Base-by-base conservation (phyloP, 2,888 invertebrate genomes). In the Xestobium rufovillosum region DNA sequence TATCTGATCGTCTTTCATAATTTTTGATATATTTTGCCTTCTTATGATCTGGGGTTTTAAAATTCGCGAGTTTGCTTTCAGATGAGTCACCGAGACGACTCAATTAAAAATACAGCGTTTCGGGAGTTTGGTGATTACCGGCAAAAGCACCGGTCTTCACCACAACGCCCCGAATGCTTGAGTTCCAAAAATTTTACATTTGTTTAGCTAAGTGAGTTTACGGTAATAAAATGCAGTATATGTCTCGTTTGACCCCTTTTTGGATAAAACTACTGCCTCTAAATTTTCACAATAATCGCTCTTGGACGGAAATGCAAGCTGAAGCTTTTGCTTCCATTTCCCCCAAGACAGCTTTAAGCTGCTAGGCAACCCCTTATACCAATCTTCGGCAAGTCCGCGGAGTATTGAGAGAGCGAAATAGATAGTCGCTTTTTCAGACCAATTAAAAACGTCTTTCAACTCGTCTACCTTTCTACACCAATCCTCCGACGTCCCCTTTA, bases 281-380 rank as follows among this genome's bases (percentile, higher is more conserved):
- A 49, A 31, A 3, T 32, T 28, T 12, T 30, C 29, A 14, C 38
- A 26, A 17, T 36, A 49, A 29, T 50, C 42, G 10, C 26, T 33
- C 23, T 39, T 34, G 13, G 27, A 26, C 9, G 45, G 46, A 36
- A 50, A 50, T 8, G 38, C 40, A 3, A 9, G 4, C 26, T 31
- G 19, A 15, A 49, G 28, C 31, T 39, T 44, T 25, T 37, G 26
- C 25, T 50, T 50, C 49, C 45, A 45, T 30, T 45, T 44, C 8
- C 39, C 38, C 49, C 49, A 49, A 2, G 42, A 35, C 35, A 39
- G 34, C 34, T 30, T 40, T 13, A 48, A 15, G n/a, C n/a, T n/a
- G 15, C 29, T 44, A 14, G 44, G 41, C 11, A 45, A 31, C 11
- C 48, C 39, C 29, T 45, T 43, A 31, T 44, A 49, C 51, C 50